Base-by-base conservation (phyloP, 2,888 invertebrate species). In the Cantharis rufa region DNA sequence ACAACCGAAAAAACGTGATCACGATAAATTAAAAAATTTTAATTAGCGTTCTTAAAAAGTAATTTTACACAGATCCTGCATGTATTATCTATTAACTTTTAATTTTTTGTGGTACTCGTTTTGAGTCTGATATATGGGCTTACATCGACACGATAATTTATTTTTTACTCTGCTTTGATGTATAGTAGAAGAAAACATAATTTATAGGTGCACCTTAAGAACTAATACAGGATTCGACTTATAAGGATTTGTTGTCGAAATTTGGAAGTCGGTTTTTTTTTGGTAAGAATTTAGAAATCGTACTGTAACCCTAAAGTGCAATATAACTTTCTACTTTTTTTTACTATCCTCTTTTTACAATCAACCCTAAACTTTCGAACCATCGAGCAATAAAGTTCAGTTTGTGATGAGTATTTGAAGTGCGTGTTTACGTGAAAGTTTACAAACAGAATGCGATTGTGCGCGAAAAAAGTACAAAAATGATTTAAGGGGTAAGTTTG, bases 291-390 rank as follows among this genome's bases (percentile, higher is more conserved):
- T 72, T 72, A 24, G 76, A 76, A 76, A 76, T 72, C 76, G 76
- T 72, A 15, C 28, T 64, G 32, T 76, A 72, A 76, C 72, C 76
- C 76, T 72, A 74, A 73, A 73, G 62, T 32, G 71, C 72, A 75
- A 18, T 71, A 72, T 70, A 73, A 76, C 78, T 78, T 78, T 78
- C 78, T 71, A 78, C 62, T 74, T 77, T 78, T 76, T 76, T 78
- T 78, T 72, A 73, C 72, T 27, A 62, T 66, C 61, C 73, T 72
- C 66, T 72, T 48, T 64, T 72, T 74, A 70, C 69, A 70, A 70
- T 76, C 78, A 78, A 78, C 78, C 78, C 78, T 78, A 78, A 78
- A 78, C 78, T 76, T 78, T 78, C 75, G 62, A 78, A 71, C 48
- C 66, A 63, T 48, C n/a, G 61, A 69, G 62, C n/a, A 69, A 32